These are phyloP conservation scores for Okamejei kenojei DNA, from an alignment of 2,797 vertebrate genomes.

Conservation along the genomic window DNA sequence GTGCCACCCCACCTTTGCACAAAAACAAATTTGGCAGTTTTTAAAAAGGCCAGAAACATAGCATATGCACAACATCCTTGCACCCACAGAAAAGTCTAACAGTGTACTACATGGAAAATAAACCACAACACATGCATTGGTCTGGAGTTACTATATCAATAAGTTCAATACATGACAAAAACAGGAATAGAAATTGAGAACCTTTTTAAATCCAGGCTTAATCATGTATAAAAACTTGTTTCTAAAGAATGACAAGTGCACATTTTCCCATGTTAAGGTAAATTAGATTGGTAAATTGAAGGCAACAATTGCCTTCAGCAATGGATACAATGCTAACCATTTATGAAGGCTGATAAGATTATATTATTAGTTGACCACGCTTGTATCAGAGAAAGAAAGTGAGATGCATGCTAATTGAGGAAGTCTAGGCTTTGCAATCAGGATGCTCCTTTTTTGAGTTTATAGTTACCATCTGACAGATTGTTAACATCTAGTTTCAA, in stretches of 20 bases:
- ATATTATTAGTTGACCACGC: background rate
- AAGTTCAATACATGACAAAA: background rate
- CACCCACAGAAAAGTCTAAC: background rate
- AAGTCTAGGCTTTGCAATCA: background rate
- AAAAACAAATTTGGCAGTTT: too few species aligned
- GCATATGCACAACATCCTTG: background rate
- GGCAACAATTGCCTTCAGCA: background rate
- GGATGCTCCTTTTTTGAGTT: background rate
- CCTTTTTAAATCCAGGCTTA: background rate
- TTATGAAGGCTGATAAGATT: background rate
- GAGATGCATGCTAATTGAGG: background rate
- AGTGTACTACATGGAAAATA: too few species aligned
- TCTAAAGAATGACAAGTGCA: background rate
- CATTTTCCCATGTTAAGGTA: background rate
- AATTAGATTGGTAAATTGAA: background rate
- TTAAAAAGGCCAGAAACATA: too few species aligned
- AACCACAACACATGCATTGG: background rate
- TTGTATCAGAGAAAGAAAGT: background rate
- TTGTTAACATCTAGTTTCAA: background rate
- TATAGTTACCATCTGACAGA: background rate
- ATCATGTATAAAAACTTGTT: background rate
- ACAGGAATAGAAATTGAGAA: background rate
- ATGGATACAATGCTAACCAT: background rate
- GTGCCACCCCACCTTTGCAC: too few species aligned
- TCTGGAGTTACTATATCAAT: background rate